Base-by-base conservation (phyloP, 1,140 invertebrate species). In the Eurosta solidaginis region DNA sequence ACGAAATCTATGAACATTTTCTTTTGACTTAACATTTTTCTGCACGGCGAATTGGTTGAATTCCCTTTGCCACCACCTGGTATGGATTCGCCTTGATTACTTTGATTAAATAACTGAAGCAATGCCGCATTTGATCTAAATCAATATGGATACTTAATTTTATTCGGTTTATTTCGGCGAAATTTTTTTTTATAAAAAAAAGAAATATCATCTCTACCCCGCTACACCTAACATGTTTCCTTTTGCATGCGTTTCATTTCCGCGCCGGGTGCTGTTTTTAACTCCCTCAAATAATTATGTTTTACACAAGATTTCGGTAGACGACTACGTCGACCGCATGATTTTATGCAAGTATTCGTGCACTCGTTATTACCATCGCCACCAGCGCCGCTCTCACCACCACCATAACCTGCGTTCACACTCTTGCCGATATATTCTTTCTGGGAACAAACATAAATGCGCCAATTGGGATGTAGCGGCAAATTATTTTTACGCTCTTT, bases 401-500 rank as follows among this genome's bases (percentile, higher is more conserved):
- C 76, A 10, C 81, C 80, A 14, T 80, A 7, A 6, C 1, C 50
- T 25, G 20, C 49, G 20, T 20, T 22, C n/a, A 22, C 20, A 29
- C 25, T 12, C 14, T 81, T 81, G 0, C 20, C 74, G 0, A 83
- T 78, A 12, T 82, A 84, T 33, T 80, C 78, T 17, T 78, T 80
- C 1, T 76, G 78, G 68, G 85, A 79, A 10, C 84, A 84, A 12
- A 82, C 78, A 9, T 81, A 75, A 7, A 86, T 80, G 6, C 78
- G 78, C 85, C 85, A 86, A 73, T 86, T 86, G 25, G 85, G 82
- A 81, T 86, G 85, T 6, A 80, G 79, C 4, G 81, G 74, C 47
- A 86, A 59, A 42, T 84, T 85, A 44, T 86, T 85, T 6, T 42
- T 76, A 47, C 75, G 76, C 6, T 81, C 77, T 1, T 42, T 45